Conservation (phyloP, 2,888 invertebrate species). For the Meta bourneti region DNA sequence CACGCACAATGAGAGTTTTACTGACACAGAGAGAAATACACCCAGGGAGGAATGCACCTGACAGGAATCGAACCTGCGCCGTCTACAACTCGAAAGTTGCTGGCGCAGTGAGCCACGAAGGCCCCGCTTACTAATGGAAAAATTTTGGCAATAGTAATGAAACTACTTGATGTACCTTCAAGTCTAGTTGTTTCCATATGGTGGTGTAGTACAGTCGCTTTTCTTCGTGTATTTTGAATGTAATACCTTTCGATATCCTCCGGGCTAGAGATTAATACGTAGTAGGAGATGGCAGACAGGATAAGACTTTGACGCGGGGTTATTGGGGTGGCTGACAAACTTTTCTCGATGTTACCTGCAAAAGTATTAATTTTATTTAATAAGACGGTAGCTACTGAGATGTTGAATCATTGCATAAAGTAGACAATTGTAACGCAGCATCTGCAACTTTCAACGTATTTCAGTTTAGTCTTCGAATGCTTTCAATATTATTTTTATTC, state of each 20-base stretch:
- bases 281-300: slow-evolving; percentile 63
- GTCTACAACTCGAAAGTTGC: too few species aligned
- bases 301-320: slow-evolving; percentile 56
- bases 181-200: slow-evolving; percentile 43
- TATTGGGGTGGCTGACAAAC: neutral
- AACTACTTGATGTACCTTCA: slow-evolving; percentile 14
- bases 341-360: slow-evolving; percentile 17
- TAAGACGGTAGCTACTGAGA: neutral
- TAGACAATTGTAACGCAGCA: too few species aligned
- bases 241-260: slow-evolving; percentile 57
- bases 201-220: slow-evolving; percentile 45
- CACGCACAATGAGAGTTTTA: too few species aligned
- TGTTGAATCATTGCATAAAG: neutral
- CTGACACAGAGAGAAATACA: too few species aligned
- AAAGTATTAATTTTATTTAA: neutral
- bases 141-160: neutral
- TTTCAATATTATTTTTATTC: too few species aligned
- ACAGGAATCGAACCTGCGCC: too few species aligned
- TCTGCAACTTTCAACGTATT: too few species aligned
- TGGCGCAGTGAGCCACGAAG: too few species aligned
- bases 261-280: slow-evolving; percentile 32
- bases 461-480: too few species aligned
- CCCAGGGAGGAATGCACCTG: too few species aligned
- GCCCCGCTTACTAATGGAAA: neutral
- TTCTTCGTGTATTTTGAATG: slow-evolving; percentile 30